Percentiles rank a stretch among this genome's conserved stretches.
Conservation (phyloP, 2,113 vertebrate species). For the Canis aureus region DNA sequence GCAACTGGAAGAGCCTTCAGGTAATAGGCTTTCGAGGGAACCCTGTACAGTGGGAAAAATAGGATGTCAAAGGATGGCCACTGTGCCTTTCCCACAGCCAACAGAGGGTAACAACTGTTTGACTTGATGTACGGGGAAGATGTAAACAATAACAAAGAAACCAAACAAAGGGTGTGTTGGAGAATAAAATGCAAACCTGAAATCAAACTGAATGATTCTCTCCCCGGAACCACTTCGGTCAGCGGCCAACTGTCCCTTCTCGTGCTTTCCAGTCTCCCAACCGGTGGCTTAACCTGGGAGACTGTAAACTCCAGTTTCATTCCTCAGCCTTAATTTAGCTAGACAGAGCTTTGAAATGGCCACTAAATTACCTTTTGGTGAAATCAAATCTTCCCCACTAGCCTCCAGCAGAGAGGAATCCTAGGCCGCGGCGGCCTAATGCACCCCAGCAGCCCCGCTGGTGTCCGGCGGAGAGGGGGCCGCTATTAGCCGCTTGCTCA, state of each 20-base stretch:
- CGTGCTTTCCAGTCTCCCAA: neutral
- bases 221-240: neutral
- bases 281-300: neutral
- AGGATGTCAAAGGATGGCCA: neutral
- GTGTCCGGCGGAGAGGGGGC: neutral
- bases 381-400: conserved; percentile 75
- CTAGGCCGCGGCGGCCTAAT: neutral
- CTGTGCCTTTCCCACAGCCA: neutral
- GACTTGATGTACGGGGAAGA: neutral
- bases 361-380: conserved; percentile 77
- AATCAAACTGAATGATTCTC: neutral
- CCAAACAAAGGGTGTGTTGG: neutral
- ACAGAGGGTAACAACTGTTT: neutral
- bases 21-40: conserved; percentile 37
- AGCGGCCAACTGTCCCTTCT: neutral
- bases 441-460: neutral
- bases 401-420: conserved; percentile 66
- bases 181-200: neutral
- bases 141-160: neutral
- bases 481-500: neutral
- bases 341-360: conserved; percentile 76
- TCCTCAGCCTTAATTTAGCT: conserved; percentile 71
- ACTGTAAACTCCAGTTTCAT: conserved; percentile 58
- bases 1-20: conserved; percentile 54
- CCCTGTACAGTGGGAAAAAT: neutral